A percentile compares a stretch with the other conserved stretches of the same genome.
These are phyloP conservation scores for Mirounga angustirostris DNA, from an alignment of 2,113 vertebrate species.

Conservation along the genomic window DNA sequence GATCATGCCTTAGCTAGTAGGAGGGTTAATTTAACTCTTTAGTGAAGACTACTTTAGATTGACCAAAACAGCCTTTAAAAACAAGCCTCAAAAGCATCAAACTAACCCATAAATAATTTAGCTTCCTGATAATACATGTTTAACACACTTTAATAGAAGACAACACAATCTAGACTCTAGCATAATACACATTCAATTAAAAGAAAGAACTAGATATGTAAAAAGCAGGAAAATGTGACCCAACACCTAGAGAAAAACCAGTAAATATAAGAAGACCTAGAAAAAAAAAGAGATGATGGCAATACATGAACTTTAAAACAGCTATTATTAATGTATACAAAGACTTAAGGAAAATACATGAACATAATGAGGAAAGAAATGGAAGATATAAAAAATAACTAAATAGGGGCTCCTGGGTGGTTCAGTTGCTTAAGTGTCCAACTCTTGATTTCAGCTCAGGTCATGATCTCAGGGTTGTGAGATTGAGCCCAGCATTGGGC, in stretches of 20 bases:
- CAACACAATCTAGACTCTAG: not conserved
- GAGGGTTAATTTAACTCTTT: not conserved
- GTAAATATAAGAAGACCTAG: not conserved
- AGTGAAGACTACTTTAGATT: not conserved
- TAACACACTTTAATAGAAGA: not conserved
- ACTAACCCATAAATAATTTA: constrained; percentile 22
- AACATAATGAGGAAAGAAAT: not conserved
- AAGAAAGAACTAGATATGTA: not conserved
- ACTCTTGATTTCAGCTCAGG: not conserved
- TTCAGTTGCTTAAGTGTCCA: not conserved
- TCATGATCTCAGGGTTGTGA: not conserved
- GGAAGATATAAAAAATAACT: not conserved
- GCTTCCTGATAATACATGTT: not conserved
- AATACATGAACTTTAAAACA: not conserved
- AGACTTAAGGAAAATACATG: not conserved
- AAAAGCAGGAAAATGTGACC: not conserved
- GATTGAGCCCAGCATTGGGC: not conserved
- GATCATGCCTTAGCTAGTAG: not conserved
- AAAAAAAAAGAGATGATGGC: not conserved
- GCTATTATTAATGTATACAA: not conserved
- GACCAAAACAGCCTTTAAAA: constrained; percentile 14
- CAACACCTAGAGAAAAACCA: not conserved
- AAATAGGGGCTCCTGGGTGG: not conserved
- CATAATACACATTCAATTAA: not conserved
- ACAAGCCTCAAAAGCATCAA: constrained; percentile 17